Evolutionary conservation across 2,888 invertebrate genomes (phyloP), one percentile per base, ranked within the genome.

Genomic region (Tanytarsus gracilentus): DNA sequence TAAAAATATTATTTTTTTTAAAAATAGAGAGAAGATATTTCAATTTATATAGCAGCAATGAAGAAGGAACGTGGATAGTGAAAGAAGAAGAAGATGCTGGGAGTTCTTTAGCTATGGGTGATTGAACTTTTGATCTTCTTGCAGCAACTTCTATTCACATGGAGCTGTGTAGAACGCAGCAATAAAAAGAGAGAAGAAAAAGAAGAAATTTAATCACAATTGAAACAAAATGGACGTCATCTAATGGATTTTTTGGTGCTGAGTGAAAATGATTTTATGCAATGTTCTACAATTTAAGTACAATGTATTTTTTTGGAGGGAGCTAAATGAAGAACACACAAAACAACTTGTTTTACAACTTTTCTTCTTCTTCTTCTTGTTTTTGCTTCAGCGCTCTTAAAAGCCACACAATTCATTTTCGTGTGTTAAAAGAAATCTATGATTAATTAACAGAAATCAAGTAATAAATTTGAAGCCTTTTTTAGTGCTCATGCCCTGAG

Each of bases 121-220:
- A 56, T 56, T 56, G 55, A 56, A 56, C 55, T 30, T 39, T 56
- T 56, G 55, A 56, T 56, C 55, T 56, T 39, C 55, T n/a, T 39
- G 39, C 55, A 14, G 25, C 16, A 56, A 27, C 52, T n/a, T 44
- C 29, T 9, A 29, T 29, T 23, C 44, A 44, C 16, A 23, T 21
- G 44, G 8, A 44, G n/a, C n/a, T n/a, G n/a, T n/a, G n/a, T n/a
- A n/a, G n/a, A n/a, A n/a, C n/a, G 23, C 44, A 44, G 44, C 44
- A 44, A 16, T 44, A 23, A 44, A 33, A 33, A 11, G 33, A 33
- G 33, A 11, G 33, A 4, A 33, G 9, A 33, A 7, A 29, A 7
- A 29, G 9, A 33, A 33, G n/a, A 33, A 33, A 33, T n/a, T 33
- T 4, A 33, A 11, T n/a, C n/a, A n/a, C n/a, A n/a, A n/a, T n/a